Evolutionary conservation across 2,888 invertebrate genomes (phyloP).

Genomic region (Aquatica leii): DNA sequence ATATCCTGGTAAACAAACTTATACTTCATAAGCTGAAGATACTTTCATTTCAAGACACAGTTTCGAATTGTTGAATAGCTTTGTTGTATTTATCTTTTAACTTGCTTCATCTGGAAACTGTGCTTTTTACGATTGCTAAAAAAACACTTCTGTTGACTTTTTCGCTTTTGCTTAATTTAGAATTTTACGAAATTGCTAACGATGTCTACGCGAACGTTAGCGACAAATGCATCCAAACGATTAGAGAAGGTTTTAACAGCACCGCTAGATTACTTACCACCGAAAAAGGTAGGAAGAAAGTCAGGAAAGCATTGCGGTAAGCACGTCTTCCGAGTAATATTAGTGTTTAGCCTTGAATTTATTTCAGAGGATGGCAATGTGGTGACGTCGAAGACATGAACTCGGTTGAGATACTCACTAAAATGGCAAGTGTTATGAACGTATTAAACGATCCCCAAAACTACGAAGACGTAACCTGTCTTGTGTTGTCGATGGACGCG

Average conservation of each 20-base stretch:
- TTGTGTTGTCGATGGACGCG: slow-evolving; percentile 18
- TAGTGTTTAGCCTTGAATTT: too few relatives aligned
- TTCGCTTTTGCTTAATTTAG: too few relatives aligned
- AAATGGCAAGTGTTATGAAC: slow-evolving; percentile 15
- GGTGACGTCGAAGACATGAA: slow-evolving; percentile 15
- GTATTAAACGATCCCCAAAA: slow-evolving; percentile 17
- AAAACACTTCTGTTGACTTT: too few relatives aligned
- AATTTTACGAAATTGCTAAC: slow-evolving; percentile 20
- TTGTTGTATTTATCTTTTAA: too few relatives aligned
- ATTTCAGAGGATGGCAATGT: slow-evolving; percentile 18
- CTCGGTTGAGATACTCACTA: slow-evolving; percentile 5
- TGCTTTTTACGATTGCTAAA: too few relatives aligned
- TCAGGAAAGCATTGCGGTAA: slow-evolving; percentile 24
- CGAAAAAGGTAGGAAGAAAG: slow-evolving; percentile 11
- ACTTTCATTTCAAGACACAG: slow-evolving; percentile 61
- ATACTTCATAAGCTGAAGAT: neutral
- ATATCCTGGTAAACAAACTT: slow-evolving; percentile 15
- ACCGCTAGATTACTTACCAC: slow-evolving; percentile 17
- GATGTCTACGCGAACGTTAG: slow-evolving; percentile 28
- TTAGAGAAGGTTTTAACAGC: slow-evolving; percentile 16
- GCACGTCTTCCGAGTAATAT: neutral
- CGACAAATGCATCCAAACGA: slow-evolving; percentile 17
- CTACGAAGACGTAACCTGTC: slow-evolving; percentile 20
- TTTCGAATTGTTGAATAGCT: too few relatives aligned
- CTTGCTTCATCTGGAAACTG: too few relatives aligned